phyloP scores from a whole-genome alignment of 2,797 vertebrate genomes.

The Hippocampus kuda region DNA sequence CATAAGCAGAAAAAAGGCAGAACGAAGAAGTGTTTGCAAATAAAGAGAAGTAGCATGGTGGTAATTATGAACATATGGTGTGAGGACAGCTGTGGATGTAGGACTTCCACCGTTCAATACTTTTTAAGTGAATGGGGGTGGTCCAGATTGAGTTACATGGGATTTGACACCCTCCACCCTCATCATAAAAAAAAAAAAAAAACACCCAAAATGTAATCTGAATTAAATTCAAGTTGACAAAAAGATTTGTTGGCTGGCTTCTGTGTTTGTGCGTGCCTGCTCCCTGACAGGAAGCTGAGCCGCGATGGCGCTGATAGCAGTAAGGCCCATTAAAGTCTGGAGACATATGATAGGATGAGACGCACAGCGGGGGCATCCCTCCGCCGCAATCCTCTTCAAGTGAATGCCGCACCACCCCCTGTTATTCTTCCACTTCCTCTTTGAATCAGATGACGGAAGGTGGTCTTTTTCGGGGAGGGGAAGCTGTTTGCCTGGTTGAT shows the following conservation, averaged over 20 bases:
- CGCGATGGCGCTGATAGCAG: constrained; percentile 56
- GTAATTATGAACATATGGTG: constrained; percentile 36
- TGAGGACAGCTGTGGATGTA: constrained; percentile 50
- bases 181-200: neutral
- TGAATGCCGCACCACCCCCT: constrained; percentile 19
- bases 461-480: neutral
- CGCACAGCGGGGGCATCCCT: constrained; percentile 47
- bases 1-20: constrained; percentile 14
- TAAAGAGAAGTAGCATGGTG: neutral
- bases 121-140: constrained; percentile 30
- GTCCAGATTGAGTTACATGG: constrained; percentile 47
- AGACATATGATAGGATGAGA: constrained; percentile 57
- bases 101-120: constrained; percentile 39
- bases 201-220: neutral
- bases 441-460: constrained; percentile 9
- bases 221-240: neutral
- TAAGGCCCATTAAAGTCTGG: constrained; percentile 53
- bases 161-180: constrained; percentile 31
- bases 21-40: constrained; percentile 12
- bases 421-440: constrained; percentile 34
- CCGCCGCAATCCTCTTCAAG: constrained; percentile 28
- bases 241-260: constrained; percentile 12
- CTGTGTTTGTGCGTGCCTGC: constrained; percentile 51
- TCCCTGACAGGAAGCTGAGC: constrained; percentile 57
- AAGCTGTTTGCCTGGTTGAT: neutral